Percentiles rank a stretch among this genome's conserved stretches.
phyloP scores from a whole-genome alignment of 2,797 vertebrate genomes.

The Sus cebifrons region DNA sequence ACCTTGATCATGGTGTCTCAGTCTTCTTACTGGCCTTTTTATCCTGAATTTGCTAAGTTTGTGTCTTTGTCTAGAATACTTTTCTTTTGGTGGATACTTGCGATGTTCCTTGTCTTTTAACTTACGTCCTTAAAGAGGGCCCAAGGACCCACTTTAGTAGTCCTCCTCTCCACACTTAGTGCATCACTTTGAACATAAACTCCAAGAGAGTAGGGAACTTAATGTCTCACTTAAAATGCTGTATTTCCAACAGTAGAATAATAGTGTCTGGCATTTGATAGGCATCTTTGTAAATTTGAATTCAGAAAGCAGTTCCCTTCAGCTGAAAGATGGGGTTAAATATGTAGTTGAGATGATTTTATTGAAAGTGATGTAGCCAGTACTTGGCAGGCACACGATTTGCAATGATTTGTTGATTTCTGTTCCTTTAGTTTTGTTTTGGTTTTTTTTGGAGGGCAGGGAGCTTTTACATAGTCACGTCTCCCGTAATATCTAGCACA shows the following conservation, averaged over 20 bases:
- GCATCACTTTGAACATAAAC: not conserved
- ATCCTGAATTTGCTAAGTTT: not conserved
- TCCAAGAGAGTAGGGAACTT: not conserved
- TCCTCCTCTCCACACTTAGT: not conserved
- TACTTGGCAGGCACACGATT: not conserved
- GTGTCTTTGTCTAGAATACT: not conserved
- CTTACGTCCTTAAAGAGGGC: not conserved
- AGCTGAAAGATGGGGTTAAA: constrained; percentile 1
- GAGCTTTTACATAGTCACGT: not conserved
- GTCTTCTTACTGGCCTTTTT: constrained; percentile 17
- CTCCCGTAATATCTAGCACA: not conserved
- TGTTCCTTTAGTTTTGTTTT: not conserved
- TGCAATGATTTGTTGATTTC: not conserved
- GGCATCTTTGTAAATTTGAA: not conserved
- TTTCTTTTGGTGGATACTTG: not conserved
- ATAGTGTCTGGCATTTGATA: not conserved
- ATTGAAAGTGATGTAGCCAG: constrained; percentile 7
- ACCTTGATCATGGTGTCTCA: not conserved
- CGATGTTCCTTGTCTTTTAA: constrained; percentile 23
- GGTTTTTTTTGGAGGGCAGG: not conserved
- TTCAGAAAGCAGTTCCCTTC: not conserved
- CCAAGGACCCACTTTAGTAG: not conserved
- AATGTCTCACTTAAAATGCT: constrained; percentile 40
- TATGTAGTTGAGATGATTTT: not conserved
- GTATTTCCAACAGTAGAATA: not conserved